Evolutionary conservation across 2,888 invertebrate genomes (phyloP), one percentile per base, ranked within the genome.

Genomic region (Amitus sp.): DNA sequence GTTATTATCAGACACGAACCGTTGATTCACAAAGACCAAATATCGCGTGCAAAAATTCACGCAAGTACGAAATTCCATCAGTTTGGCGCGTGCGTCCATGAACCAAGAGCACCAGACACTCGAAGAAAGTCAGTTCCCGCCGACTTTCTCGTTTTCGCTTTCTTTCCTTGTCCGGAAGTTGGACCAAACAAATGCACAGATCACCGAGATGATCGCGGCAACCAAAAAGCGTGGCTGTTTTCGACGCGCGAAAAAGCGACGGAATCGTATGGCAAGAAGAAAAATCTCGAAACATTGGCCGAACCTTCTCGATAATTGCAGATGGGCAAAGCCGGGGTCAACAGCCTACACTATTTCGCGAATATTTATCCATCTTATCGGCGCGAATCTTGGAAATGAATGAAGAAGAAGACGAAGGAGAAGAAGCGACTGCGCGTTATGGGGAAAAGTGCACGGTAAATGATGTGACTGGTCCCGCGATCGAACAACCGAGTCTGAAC

Each of bases 91-190:
- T 39, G 2, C 39, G 2, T 17, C 7, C 18, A 2, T 39, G 2
- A 39, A 15, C 20, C 42, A 10, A 42, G 42, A 20, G 9, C n/a
- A n/a, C n/a, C 10, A 34, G 34, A 12, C 34, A n/a, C 12, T 42
- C n/a, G n/a, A n/a, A n/a, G n/a, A n/a, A n/a, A n/a, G n/a, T n/a
- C n/a, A n/a, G n/a, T 60, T 64, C 60, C 42, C 27, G 23, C 19
- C 2, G 28, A 64, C 64, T 64, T 60, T 64, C 64, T 53, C 60
- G 60, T 59, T 64, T 64, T 64, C 60, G 57, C 60, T 64, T 64
- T 64, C 60, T 40, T 56, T 13, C 51, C 50, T 46, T 23, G 17
- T 12, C 46, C 17, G 18, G 28, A 27, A 27, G 17, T 28, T 17
- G 18, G 15, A 12, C 33, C n/a, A n/a, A 18, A 9, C 10, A 28